Percentiles rank a stretch among this genome's conserved stretches.
Evolutionary conservation across 2,888 invertebrate genomes (phyloP).

Genomic region (Hydroisotoma schaefferi): DNA sequence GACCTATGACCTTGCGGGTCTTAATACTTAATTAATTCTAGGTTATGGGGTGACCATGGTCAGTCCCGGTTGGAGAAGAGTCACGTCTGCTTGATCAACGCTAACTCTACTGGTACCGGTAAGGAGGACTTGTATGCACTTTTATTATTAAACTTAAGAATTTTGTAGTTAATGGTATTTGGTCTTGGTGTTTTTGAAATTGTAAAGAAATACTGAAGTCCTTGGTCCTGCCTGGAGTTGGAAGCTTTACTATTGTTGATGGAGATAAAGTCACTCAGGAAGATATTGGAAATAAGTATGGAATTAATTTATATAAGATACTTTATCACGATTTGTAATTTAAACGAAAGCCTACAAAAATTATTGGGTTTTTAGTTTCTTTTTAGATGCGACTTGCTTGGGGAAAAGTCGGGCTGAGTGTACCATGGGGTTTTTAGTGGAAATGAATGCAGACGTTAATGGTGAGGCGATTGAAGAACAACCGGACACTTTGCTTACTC

Average conservation of each 20-base stretch:
- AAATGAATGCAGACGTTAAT: conserved; percentile 87
- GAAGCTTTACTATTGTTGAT: conserved; percentile 89
- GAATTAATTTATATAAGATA: conserved; percentile 2
- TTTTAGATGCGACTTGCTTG: conserved; percentile 75
- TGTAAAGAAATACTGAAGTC: conserved; percentile 80
- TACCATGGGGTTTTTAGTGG: conserved; percentile 74
- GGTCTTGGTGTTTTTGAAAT: too few relatives aligned
- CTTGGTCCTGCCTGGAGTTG: conserved; percentile 89
- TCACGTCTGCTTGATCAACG: conserved; percentile 89
- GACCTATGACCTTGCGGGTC: too few relatives aligned
- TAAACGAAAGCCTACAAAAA: neutral
- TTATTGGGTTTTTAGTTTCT: conserved; percentile 64
- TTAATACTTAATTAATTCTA: too few relatives aligned
- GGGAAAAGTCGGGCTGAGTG: conserved; percentile 81
- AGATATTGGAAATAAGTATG: conserved; percentile 88
- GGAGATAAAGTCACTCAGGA: conserved; percentile 80
- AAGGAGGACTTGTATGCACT: neutral
- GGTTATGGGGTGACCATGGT: conserved; percentile 98
- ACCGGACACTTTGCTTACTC: conserved; percentile 70
- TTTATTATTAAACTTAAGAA: too few relatives aligned
- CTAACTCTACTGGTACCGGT: conserved; percentile 79
- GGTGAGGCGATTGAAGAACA: conserved; percentile 90
- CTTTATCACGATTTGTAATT: neutral
- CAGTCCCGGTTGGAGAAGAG: conserved; percentile 83
- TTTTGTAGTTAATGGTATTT: too few relatives aligned